Conservation (phyloP, 1,140 invertebrate genomes). For the Neodiprion lecontei region DNA sequence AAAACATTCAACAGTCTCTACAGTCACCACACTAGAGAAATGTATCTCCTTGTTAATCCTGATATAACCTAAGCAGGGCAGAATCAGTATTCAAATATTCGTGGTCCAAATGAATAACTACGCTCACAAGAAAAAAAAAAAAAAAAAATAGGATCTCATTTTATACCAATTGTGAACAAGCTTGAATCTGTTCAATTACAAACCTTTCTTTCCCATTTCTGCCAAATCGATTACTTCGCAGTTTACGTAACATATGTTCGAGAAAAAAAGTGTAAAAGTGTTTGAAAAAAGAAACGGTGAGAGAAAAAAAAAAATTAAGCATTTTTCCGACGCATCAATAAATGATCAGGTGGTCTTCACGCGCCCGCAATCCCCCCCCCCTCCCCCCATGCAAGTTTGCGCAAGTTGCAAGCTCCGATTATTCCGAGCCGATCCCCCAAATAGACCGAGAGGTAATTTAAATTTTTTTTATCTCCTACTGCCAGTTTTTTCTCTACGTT, state of each 20-base stretch:
- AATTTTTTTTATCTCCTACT: neutral
- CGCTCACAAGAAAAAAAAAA: neutral
- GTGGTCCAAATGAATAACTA: neutral
- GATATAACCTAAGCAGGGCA: too few species aligned
- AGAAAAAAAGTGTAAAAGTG: neutral
- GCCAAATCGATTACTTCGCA: neutral
- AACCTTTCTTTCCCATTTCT: neutral
- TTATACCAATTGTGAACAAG: slow-evolving; percentile 4
- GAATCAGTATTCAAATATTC: too few species aligned
- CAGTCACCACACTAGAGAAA: too few species aligned
- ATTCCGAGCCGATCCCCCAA: too few species aligned
- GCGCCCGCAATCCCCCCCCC: too few species aligned
- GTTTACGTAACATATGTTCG: neutral
- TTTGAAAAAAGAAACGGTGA: neutral
- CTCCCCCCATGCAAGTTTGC: too few species aligned
- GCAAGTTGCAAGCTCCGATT: too few species aligned
- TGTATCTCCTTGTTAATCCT: too few species aligned
- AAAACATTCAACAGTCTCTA: too few species aligned
- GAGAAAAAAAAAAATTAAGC: slow-evolving; percentile 2
- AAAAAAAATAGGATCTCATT: neutral
- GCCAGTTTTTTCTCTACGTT: neutral
- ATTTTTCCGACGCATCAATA: neutral
- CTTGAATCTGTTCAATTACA: slow-evolving; percentile 3
- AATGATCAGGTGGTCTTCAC: too few species aligned
- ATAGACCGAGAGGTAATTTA: too few species aligned